Evolutionary conservation across 1,140 invertebrate species (phyloP).

Genomic region (Druon quercuslanigerum): DNA sequence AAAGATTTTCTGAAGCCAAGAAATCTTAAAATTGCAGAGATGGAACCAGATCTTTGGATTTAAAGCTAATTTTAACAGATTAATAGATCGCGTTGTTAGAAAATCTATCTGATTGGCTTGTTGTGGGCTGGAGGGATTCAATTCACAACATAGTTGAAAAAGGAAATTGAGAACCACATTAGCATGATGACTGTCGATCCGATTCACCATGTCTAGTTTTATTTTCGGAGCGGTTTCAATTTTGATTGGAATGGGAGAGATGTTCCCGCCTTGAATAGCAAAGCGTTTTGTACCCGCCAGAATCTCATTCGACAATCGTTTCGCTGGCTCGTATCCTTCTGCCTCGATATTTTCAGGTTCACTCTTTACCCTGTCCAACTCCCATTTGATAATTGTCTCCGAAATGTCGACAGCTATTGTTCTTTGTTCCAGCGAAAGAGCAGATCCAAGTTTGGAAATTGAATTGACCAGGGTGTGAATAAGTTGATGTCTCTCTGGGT

Average conservation of each 20-base stretch:
- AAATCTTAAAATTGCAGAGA: constrained; percentile 91
- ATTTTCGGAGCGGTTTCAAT: constrained; percentile 63
- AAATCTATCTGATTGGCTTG: constrained; percentile 88
- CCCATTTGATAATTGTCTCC: constrained; percentile 99
- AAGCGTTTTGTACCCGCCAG: constrained; percentile 59
- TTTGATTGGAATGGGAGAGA: constrained; percentile 49
- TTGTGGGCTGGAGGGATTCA: constrained; percentile 76
- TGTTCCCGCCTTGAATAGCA: constrained; percentile 48
- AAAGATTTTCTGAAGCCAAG: constrained; percentile 93
- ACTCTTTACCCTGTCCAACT: constrained; percentile 86
- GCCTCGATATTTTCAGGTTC: constrained; percentile 83
- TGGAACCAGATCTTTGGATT: constrained; percentile 95
- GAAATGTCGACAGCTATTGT: constrained; percentile 95
- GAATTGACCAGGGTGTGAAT: constrained; percentile 96
- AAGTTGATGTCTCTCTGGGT: constrained; percentile 95
- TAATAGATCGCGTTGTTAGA: constrained; percentile 90
- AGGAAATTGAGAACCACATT: constrained; percentile 95
- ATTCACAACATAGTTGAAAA: constrained; percentile 92
- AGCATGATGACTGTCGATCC: constrained; percentile 91
- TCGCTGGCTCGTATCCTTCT: constrained; percentile 56
- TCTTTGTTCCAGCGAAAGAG: constrained; percentile 91
- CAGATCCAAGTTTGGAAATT: constrained; percentile 94
- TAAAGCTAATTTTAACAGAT: constrained; percentile 90
- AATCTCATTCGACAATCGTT: constrained; percentile 63
- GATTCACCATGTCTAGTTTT: constrained; percentile 81